Conservation (phyloP, 2,888 invertebrate genomes). For the Penaeus monodon region DNA sequence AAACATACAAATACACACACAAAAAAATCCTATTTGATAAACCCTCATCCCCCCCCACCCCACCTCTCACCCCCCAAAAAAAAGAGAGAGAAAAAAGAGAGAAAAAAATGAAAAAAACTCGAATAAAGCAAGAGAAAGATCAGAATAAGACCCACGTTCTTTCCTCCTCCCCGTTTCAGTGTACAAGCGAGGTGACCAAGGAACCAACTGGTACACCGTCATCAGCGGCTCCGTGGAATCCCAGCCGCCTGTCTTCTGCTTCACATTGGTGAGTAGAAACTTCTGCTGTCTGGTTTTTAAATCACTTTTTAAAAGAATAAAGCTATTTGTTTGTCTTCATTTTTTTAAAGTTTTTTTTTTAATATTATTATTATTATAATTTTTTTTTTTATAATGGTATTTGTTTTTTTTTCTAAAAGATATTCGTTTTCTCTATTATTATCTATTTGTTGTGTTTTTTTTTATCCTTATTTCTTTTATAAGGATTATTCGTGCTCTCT, state of each 20-base stretch:
- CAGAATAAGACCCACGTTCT: too few relatives aligned
- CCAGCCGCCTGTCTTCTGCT: constrained; percentile 71
- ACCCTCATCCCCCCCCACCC: too few relatives aligned
- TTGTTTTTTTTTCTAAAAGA: background rate
- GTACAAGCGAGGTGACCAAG: constrained; percentile 83
- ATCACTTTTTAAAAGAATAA: too few relatives aligned
- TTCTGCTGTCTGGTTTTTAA: background rate
- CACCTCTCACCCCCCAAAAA: too few relatives aligned
- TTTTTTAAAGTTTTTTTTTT: background rate
- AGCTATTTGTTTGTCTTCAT: background rate
- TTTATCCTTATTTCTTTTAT: too few relatives aligned
- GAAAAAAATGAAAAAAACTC: too few relatives aligned
- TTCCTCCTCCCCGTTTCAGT: constrained; percentile 73
- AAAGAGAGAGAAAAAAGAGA: too few relatives aligned
- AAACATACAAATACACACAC: too few relatives aligned
- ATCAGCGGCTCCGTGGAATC: constrained; percentile 81
- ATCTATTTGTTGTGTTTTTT: background rate
- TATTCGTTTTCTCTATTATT: background rate
- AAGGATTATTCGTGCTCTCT: background rate
- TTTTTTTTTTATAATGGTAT: too few relatives aligned
- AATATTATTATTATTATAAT: too few relatives aligned
- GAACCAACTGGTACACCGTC: constrained; percentile 84
- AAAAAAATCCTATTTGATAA: too few relatives aligned
- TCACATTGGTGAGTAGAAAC: constrained; percentile 20
- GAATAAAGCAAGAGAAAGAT: too few relatives aligned